phyloP scores from a whole-genome alignment of 1,140 invertebrate genomes.

The Atta colombica region DNA sequence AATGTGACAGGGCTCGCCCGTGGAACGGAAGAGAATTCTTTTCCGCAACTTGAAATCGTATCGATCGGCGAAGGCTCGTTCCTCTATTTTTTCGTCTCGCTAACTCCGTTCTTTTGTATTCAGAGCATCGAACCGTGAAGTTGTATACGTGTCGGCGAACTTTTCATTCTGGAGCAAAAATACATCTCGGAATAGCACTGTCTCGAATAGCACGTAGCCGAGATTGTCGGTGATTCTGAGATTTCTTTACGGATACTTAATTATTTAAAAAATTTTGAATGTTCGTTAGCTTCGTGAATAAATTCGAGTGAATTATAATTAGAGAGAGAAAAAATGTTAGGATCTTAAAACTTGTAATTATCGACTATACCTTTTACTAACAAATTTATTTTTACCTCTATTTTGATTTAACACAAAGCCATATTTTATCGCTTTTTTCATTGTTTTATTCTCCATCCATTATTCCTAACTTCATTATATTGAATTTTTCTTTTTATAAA shows the following conservation, averaged over 20 bases:
- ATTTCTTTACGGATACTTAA: background rate
- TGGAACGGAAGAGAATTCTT: constrained; percentile 35
- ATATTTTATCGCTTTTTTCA: background rate
- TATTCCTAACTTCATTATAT: background rate
- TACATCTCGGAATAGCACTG: constrained; percentile 8
- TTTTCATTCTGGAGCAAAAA: constrained; percentile 33
- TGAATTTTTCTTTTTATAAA: background rate
- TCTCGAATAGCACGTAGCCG: background rate
- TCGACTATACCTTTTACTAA: background rate
- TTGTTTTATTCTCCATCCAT: background rate
- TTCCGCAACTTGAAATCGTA: constrained; percentile 59
- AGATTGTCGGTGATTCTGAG: constrained; percentile 11
- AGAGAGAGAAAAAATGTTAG: background rate
- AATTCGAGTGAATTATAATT: background rate
- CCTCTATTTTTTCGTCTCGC: constrained; percentile 28
- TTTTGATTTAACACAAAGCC: background rate
- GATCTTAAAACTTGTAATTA: background rate
- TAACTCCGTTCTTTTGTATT: constrained; percentile 53
- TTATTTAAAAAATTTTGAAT: background rate
- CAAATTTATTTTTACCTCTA: background rate
- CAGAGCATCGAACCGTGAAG: constrained; percentile 56
- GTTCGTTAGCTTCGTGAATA: background rate
- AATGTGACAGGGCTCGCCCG: constrained; percentile 40
- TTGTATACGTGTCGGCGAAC: constrained; percentile 47
- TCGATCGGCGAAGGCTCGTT: constrained; percentile 66